These are phyloP conservation scores for Vidua chalybeata DNA, from an alignment of 2,113 vertebrate genomes.

Conservation along the genomic window DNA sequence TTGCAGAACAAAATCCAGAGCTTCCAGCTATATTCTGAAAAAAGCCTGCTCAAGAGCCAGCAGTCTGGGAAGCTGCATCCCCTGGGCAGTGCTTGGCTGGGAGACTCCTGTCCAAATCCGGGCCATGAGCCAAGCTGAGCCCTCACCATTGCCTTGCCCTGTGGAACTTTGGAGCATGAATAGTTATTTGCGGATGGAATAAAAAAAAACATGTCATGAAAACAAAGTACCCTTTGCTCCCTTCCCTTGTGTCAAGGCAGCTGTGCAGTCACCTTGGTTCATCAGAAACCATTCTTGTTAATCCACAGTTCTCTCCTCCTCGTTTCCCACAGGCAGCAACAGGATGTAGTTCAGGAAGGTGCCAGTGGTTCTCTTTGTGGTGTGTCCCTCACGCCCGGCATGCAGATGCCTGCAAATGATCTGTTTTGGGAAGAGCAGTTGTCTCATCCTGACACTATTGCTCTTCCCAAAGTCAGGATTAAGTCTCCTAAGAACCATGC, in stretches of 20 bases:
- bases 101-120: neutral
- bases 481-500: neutral
- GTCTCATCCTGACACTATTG: neutral
- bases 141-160: neutral
- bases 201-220: neutral
- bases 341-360: neutral
- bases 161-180: neutral
- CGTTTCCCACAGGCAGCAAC: rapidly evolving
- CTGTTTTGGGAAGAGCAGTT: neutral
- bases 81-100: neutral
- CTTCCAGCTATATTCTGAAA: neutral
- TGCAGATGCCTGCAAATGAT: rapidly evolving
- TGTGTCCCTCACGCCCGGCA: neutral
- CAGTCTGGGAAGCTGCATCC: neutral
- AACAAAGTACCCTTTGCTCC: neutral
- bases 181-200: too few relatives aligned
- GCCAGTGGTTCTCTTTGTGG: neutral
- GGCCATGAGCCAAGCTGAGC: neutral
- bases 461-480: neutral
- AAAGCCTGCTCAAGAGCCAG: neutral
- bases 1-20: neutral
- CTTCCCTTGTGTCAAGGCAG: rapidly evolving
- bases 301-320: neutral
- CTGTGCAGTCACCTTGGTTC: neutral
- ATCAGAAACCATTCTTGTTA: neutral